A percentile compares a stretch with the other conserved stretches of the same genome.
Evolutionary conservation across 2,113 vertebrate species (phyloP).

Genomic region (Brachyhypopomus occidentalis): DNA sequence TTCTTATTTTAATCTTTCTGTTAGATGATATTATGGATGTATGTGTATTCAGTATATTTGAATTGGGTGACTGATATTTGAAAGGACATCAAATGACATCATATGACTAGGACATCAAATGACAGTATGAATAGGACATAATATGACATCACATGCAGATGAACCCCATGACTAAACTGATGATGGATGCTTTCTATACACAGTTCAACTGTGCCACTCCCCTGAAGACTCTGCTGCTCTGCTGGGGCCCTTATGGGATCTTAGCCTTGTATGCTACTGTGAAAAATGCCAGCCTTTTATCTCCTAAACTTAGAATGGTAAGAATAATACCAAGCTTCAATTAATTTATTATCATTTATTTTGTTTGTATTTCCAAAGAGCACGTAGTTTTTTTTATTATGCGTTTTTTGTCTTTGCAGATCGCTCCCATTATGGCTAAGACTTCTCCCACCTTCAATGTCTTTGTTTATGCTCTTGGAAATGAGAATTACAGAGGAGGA

Average conservation of each 20-base stretch:
- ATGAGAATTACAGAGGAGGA: slow-evolving; percentile 85
- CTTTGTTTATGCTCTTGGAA: slow-evolving; percentile 87
- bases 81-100: too few species aligned
- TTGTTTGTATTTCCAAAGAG: too few species aligned
- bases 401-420: slow-evolving; percentile 70
- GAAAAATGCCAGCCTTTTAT: slow-evolving; percentile 81
- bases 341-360: neutral
- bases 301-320: slow-evolving; percentile 92
- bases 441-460: slow-evolving; percentile 83
- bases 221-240: slow-evolving; percentile 82
- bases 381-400: neutral
- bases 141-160: slow-evolving; percentile 56
- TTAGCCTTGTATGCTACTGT: slow-evolving; percentile 84
- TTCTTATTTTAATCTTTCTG: neutral
- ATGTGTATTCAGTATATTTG: slow-evolving; percentile 31
- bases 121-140: slow-evolving; percentile 23
- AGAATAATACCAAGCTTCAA: neutral
- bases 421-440: slow-evolving; percentile 92
- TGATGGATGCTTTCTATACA: slow-evolving; percentile 39
- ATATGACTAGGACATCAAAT: slow-evolving; percentile 57
- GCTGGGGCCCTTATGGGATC: slow-evolving; percentile 91
- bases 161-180: slow-evolving; percentile 45
- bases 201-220: slow-evolving; percentile 89
- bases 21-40: slow-evolving; percentile 34
- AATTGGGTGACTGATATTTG: slow-evolving; percentile 55